These are phyloP conservation scores for Talpa occidentalis DNA, from an alignment of 2,113 vertebrate species.

Conservation along the genomic window DNA sequence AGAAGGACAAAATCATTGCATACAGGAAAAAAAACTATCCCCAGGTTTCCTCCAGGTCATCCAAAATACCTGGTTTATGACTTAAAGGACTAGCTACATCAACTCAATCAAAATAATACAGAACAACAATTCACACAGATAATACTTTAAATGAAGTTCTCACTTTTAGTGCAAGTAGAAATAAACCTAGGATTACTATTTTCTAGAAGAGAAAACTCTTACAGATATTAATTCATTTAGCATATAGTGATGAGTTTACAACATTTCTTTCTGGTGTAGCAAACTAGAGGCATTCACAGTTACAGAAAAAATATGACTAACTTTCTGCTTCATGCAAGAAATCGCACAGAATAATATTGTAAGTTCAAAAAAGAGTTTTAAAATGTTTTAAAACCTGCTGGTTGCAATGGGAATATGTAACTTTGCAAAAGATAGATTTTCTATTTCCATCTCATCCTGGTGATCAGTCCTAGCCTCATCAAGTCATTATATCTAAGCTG, in stretches of 20 bases:
- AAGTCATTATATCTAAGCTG: background rate
- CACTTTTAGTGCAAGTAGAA: conserved; percentile 36
- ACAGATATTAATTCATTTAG: conserved; percentile 34
- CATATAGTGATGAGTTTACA: background rate
- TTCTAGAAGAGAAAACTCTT: conserved; percentile 36
- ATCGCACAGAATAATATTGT: background rate
- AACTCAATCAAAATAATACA: conserved; percentile 48
- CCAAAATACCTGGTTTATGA: conserved; percentile 17
- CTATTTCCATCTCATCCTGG: background rate
- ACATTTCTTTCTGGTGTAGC: conserved; percentile 10
- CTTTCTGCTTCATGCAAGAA: conserved; percentile 29
- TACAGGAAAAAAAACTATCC: background rate
- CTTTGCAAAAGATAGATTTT: background rate
- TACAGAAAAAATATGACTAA: conserved; percentile 3
- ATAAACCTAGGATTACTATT: background rate
- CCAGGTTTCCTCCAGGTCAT: background rate
- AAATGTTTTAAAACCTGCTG: background rate
- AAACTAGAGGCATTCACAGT: background rate
- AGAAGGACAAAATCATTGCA: background rate
- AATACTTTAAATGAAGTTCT: conserved; percentile 50
- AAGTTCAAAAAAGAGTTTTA: background rate
- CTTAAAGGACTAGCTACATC: background rate
- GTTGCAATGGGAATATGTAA: background rate
- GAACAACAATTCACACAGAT: conserved; percentile 9
- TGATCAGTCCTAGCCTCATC: background rate